A percentile compares a stretch with the other conserved stretches of the same genome.
phyloP scores from a whole-genome alignment of 2,888 invertebrate species.

The Xestia sexstrigata region DNA sequence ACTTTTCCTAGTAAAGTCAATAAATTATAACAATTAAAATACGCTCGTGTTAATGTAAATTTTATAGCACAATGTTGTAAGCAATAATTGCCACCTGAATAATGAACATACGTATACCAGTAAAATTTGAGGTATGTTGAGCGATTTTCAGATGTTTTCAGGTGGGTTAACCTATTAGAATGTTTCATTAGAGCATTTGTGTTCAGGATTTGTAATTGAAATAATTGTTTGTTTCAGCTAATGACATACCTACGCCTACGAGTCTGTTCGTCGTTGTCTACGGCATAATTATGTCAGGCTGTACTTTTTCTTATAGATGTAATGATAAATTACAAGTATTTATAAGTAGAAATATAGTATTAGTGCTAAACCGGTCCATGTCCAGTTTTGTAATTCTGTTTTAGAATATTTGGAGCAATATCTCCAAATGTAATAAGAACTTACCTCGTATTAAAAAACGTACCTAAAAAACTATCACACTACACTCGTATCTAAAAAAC shows the following conservation, averaged over 20 bases:
- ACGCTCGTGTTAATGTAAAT: background rate
- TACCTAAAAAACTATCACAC: too few species aligned
- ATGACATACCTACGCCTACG: background rate
- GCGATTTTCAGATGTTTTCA: constrained; percentile 8
- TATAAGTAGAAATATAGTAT: too few species aligned
- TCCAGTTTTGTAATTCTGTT: background rate
- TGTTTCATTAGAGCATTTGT: constrained; percentile 10
- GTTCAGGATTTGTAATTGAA: background rate
- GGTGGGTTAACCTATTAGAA: background rate
- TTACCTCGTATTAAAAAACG: background rate
- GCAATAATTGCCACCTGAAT: background rate
- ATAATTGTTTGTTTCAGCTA: background rate
- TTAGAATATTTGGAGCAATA: background rate
- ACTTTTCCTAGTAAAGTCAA: background rate
- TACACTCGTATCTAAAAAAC: too few species aligned
- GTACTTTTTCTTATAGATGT: background rate
- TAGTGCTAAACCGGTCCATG: background rate
- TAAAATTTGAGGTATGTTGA: background rate
- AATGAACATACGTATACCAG: constrained; percentile 1
- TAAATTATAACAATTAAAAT: constrained; percentile 10
- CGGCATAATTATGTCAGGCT: background rate
- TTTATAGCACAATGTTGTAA: constrained; percentile 7
- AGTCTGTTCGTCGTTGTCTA: background rate
- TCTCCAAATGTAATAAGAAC: too few species aligned
- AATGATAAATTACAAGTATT: background rate